phyloP scores from a whole-genome alignment of 2,113 vertebrate species.

The Irena cyanogastra region DNA sequence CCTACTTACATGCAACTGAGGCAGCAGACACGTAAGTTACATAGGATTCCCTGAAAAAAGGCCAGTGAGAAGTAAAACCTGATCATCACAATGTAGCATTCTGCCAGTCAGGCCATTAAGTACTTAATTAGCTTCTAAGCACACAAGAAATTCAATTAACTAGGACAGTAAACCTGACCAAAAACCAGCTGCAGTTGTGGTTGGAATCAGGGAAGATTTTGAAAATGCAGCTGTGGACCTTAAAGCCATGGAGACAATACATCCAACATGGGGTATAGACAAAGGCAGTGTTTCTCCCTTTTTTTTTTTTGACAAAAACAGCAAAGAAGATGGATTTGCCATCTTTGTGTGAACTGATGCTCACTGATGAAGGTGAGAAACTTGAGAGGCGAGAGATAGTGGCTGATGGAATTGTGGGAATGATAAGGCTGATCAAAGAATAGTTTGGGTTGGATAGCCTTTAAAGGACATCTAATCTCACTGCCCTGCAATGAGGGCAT shows the following conservation, averaged over 20 bases:
- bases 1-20: neutral
- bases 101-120: neutral
- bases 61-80: neutral
- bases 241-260: neutral
- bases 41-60: neutral
- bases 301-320: neutral
- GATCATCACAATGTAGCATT: neutral
- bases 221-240: neutral
- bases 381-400: neutral
- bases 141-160: neutral
- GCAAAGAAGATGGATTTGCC: neutral
- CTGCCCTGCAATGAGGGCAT: neutral
- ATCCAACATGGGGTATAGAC: accelerated
- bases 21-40: neutral
- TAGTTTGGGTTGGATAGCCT: neutral
- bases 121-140: neutral
- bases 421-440: neutral
- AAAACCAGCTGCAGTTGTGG: neutral
- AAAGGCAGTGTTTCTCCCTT: neutral
- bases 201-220: neutral
- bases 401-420: neutral
- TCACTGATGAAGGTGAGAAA: neutral
- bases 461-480: neutral
- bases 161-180: neutral
- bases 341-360: neutral